Evolutionary conservation across 2,113 vertebrate species (phyloP).

Genomic region (Anoplopoma fimbria): DNA sequence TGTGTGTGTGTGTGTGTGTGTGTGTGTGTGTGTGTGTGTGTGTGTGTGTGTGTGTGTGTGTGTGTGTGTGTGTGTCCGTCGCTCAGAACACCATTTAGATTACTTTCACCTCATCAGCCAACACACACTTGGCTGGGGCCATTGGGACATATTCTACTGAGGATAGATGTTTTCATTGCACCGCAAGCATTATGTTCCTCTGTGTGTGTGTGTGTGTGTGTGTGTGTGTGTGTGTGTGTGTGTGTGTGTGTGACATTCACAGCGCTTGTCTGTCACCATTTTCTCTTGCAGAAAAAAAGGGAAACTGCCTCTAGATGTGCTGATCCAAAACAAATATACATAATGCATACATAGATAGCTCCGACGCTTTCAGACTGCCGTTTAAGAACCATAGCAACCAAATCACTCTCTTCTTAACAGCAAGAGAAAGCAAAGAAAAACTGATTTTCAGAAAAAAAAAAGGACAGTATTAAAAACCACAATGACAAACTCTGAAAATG

Average conservation of each 20-base stretch:
- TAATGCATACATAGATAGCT: neutral
- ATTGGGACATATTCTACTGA: conserved; percentile 59
- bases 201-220: conserved; percentile 25
- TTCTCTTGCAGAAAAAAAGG: neutral
- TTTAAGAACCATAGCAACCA: neutral
- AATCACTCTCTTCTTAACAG: neutral
- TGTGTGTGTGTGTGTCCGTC: conserved; percentile 11
- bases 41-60: conserved; percentile 42
- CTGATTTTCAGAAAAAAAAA: neutral
- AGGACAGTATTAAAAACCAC: neutral
- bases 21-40: conserved; percentile 31
- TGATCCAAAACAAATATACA: neutral
- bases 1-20: conserved; percentile 29
- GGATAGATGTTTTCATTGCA: conserved; percentile 67
- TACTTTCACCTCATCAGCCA: conserved; percentile 80
- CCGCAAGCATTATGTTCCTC: conserved; percentile 24
- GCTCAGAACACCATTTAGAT: conserved; percentile 75
- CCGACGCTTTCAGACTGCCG: neutral
- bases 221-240: conserved; percentile 25
- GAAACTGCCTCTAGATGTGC: neutral
- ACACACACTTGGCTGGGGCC: conserved; percentile 60
- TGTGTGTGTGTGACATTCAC: conserved; percentile 2
- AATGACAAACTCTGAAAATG: neutral
- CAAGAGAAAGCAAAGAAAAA: neutral
- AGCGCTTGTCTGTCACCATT: neutral